Evolutionary conservation across 2,888 invertebrate genomes (phyloP).

Genomic region (Chironomus riparius): DNA sequence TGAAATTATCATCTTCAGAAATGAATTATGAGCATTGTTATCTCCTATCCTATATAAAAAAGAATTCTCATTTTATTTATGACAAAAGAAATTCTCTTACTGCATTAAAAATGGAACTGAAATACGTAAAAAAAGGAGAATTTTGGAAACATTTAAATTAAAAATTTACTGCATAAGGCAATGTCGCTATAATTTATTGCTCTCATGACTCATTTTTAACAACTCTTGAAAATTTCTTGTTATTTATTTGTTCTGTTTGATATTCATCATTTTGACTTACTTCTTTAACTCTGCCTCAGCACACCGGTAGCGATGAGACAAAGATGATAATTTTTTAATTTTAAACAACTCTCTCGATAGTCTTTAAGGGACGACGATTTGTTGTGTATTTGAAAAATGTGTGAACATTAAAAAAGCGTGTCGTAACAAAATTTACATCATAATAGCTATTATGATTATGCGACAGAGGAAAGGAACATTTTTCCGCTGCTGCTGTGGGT

Average conservation of each 20-base stretch:
- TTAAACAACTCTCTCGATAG: conserved; percentile 24
- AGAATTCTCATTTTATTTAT: neutral
- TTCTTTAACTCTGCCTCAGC: neutral
- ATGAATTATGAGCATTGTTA: conserved; percentile 15
- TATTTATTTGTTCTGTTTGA: conserved; percentile 1
- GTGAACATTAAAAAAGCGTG: conserved; percentile 24
- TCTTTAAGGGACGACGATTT: conserved; percentile 15
- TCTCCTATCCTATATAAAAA: neutral
- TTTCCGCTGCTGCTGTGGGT: too few species aligned
- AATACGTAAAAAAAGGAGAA: neutral
- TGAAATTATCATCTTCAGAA: neutral
- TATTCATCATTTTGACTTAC: conserved; percentile 1
- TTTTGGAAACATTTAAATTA: conserved; percentile 18
- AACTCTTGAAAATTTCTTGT: conserved; percentile 9
- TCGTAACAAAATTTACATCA: conserved; percentile 18
- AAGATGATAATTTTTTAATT: conserved; percentile 25
- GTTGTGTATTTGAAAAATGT: conserved; percentile 14
- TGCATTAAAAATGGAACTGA: too few species aligned
- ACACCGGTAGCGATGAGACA: conserved; percentile 14
- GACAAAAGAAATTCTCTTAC: neutral
- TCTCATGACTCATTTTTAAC: conserved; percentile 24
- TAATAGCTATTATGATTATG: neutral
- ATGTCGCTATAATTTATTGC: conserved; percentile 9
- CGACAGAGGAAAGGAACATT: neutral
- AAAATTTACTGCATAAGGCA: conserved; percentile 20